These are phyloP conservation scores for Diplazon laetatorius DNA, from an alignment of 2,888 invertebrate genomes.

Conservation along the genomic window DNA sequence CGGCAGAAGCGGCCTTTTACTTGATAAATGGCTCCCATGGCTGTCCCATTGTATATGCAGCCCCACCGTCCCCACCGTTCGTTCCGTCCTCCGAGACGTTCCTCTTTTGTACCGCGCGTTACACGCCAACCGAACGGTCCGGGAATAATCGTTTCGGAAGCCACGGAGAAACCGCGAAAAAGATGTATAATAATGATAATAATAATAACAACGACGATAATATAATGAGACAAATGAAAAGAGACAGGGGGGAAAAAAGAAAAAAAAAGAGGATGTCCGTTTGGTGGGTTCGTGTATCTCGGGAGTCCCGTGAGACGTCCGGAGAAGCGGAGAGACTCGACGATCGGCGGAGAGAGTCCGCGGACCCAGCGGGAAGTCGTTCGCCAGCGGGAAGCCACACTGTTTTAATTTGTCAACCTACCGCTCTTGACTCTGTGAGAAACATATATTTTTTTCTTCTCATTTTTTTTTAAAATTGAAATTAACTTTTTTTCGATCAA, in stretches of 20 bases:
- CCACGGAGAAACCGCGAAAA: no score
- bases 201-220: not conserved
- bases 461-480: no score
- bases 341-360: not conserved
- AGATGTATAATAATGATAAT: not conserved
- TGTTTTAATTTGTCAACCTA: conserved; percentile 74
- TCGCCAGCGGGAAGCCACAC: conserved; percentile 66
- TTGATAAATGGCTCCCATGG: conserved; percentile 57
- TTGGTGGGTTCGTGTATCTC: conserved; percentile 17
- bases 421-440: conserved; percentile 34
- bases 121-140: no score
- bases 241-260: not conserved
- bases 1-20: conserved; percentile 33
- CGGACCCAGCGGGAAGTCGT: conserved; percentile 63
- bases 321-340: conserved; percentile 1
- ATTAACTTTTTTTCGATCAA: no score
- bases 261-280: conserved; percentile 2
- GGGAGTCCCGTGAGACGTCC: no score
- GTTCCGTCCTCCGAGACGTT: conserved; percentile 50
- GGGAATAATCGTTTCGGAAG: no score
- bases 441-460: conserved; percentile 11
- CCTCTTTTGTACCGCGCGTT: conserved; percentile 13
- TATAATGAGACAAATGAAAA: not conserved
- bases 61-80: no score
- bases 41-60: conserved; percentile 60